Evolutionary conservation across 2,113 vertebrate species (phyloP).

Genomic region (Heliornis fulica): DNA sequence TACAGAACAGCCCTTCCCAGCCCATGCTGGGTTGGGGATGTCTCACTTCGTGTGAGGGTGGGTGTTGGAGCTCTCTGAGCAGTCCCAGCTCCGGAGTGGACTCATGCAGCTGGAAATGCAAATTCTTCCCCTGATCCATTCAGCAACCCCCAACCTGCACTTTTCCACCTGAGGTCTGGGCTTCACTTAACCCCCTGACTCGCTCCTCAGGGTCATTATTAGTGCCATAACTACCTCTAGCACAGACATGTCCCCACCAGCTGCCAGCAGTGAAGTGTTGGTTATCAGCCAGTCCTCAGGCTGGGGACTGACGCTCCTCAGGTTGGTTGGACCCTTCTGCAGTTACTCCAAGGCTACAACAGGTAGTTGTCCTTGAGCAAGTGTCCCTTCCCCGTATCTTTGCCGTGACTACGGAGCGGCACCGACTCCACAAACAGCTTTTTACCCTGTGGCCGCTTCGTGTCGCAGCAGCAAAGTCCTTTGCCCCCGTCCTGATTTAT

Average conservation of each 20-base stretch:
- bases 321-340: too few species aligned
- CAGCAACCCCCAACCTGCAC: too few species aligned
- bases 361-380: too few species aligned
- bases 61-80: too few species aligned
- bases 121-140: accelerated
- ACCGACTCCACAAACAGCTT: not conserved
- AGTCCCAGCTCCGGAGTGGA: accelerated
- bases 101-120: too few species aligned
- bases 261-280: too few species aligned
- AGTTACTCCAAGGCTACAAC: too few species aligned
- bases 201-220: not conserved
- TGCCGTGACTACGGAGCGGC: accelerated
- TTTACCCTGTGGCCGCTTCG: too few species aligned
- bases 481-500: accelerated
- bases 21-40: accelerated
- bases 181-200: not conserved
- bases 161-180: too few species aligned
- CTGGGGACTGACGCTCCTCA: accelerated
- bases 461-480: not conserved
- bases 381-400: too few species aligned
- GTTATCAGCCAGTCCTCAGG: accelerated
- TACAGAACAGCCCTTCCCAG: not conserved
- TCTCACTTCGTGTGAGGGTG: too few species aligned
- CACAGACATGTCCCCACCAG: not conserved
- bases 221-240: not conserved